Conservation (phyloP, 1,140 invertebrate genomes). For the Drosophila obscura region DNA sequence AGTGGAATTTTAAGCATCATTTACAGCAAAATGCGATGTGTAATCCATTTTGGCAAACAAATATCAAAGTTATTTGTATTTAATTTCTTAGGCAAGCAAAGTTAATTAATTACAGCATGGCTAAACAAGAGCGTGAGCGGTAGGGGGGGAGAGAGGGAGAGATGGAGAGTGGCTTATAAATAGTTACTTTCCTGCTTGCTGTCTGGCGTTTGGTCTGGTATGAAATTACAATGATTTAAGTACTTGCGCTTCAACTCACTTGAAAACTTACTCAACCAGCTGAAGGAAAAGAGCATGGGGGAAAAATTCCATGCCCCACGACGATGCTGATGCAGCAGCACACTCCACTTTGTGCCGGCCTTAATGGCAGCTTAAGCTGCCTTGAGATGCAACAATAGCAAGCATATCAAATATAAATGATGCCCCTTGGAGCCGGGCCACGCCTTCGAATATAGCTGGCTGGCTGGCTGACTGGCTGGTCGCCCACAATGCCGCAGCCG, state of each 20-base stretch:
- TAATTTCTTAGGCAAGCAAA: constrained; percentile 75
- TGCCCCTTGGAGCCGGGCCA: constrained; percentile 30
- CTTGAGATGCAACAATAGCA: constrained; percentile 56
- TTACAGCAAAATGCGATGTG: constrained; percentile 62
- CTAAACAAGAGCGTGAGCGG: constrained; percentile 35
- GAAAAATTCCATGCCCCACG: neutral
- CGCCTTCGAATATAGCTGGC: neutral
- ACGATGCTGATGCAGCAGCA: constrained; percentile 9
- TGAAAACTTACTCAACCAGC: constrained; percentile 51
- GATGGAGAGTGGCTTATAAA: neutral
- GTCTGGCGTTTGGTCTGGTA: constrained; percentile 13
- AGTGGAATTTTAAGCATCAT: constrained; percentile 41
- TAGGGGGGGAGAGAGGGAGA: neutral
- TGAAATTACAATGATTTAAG: constrained; percentile 75
- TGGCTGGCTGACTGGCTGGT: neutral
- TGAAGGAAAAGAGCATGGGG: constrained; percentile 7
- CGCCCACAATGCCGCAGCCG: neutral
- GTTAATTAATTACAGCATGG: constrained; percentile 73
- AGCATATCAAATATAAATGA: constrained; percentile 63
- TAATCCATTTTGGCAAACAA: constrained; percentile 74
- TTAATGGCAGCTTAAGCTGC: constrained; percentile 73
- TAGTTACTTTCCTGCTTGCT: constrained; percentile 12
- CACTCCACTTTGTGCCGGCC: constrained; percentile 31
- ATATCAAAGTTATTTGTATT: constrained; percentile 79
- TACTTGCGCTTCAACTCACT: constrained; percentile 53